phyloP scores from a whole-genome alignment of 2,797 vertebrate genomes.

The Orientallactaga sibirica region DNA sequence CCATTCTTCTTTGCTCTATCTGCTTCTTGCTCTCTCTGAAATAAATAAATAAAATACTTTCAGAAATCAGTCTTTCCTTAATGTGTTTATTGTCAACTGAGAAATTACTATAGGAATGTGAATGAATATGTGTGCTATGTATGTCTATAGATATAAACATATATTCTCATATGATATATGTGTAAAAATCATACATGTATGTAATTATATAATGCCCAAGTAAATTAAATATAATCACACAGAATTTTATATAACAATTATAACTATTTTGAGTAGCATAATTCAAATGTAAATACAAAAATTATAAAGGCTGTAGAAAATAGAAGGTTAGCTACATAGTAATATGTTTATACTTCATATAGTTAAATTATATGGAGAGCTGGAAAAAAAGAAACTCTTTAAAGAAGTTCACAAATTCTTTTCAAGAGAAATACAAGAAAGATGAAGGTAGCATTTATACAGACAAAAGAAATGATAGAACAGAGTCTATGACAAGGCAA shows the following conservation, averaged over 20 bases:
- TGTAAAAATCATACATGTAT: no score
- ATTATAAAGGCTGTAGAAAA: neutral
- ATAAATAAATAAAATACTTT: no score
- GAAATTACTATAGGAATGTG: neutral
- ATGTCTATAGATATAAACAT: neutral
- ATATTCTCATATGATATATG: neutral
- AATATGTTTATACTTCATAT: neutral
- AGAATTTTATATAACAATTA: neutral
- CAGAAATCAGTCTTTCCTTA: neutral
- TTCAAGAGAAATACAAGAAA: neutral
- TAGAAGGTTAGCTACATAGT: neutral
- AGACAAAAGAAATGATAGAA: neutral
- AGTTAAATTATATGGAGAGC: neutral
- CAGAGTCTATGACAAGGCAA: neutral
- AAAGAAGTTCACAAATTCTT: neutral
- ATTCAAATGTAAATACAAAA: neutral
- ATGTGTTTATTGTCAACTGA: neutral
- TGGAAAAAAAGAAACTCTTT: neutral
- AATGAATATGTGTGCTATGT: neutral
- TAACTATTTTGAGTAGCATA: neutral
- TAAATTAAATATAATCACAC: neutral
- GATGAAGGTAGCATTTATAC: neutral
- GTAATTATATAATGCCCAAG: neutral
- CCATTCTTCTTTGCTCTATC: no score
- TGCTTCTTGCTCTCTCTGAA: no score